Percentiles rank a stretch among this genome's conserved stretches.
These are phyloP conservation scores for Heliocidaris erythrogramma DNA, from an alignment of 35 echinoderm and acorn worm genomes.

Conservation along the genomic window DNA sequence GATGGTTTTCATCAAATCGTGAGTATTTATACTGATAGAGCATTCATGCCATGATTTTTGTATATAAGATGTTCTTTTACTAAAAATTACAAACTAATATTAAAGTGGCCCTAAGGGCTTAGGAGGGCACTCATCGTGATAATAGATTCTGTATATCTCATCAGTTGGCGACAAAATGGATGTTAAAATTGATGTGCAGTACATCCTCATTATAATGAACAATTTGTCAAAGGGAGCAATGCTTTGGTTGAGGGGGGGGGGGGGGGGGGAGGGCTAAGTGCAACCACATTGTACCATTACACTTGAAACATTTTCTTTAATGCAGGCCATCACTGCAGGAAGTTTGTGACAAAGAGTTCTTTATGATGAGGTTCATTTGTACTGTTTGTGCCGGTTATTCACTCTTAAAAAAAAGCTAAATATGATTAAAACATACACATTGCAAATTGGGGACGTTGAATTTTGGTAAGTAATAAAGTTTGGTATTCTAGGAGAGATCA, in stretches of 20 bases:
- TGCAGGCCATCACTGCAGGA: background rate
- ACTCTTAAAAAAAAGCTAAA: background rate
- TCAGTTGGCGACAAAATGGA: background rate
- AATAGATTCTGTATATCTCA: background rate
- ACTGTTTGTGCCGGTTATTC: background rate
- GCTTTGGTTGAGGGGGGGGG: too few relatives aligned
- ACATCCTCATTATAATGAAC: background rate
- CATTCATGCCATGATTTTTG: background rate
- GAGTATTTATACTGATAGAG: background rate
- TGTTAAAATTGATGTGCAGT: background rate
- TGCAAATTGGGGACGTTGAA: background rate
- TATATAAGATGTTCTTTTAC: background rate
- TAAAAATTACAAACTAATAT: background rate
- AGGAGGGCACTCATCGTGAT: background rate
- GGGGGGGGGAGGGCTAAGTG: background rate
- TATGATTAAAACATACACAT: background rate
- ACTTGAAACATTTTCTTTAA: background rate
- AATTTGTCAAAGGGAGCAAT: background rate
- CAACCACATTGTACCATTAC: background rate
- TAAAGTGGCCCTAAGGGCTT: background rate
- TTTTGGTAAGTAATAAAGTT: background rate
- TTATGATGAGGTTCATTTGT: background rate
- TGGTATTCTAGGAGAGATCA: background rate
- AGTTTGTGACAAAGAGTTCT: background rate
- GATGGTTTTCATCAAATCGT: conserved; percentile 2